A percentile compares a stretch with the other conserved stretches of the same genome.
Conservation (phyloP, 2,113 vertebrate species). For the Paraplagusia blochii region DNA sequence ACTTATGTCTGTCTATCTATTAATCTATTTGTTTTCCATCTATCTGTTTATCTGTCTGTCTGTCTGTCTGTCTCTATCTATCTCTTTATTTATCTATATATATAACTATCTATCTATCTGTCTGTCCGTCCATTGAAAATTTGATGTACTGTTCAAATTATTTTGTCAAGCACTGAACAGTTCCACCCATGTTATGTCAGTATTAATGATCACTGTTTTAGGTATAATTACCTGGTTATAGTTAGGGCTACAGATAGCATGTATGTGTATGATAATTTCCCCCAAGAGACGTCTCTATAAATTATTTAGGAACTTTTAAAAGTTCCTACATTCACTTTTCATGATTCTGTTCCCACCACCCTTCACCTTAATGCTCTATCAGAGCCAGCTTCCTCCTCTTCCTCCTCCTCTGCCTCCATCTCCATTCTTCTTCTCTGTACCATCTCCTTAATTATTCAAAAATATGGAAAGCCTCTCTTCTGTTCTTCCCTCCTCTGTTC, state of each 20-base stretch:
- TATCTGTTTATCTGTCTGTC: too few relatives aligned
- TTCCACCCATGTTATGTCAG: not conserved
- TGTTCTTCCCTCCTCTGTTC: not conserved
- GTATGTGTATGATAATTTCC: conserved; percentile 1
- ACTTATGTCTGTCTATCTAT: not conserved
- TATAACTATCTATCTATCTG: too few relatives aligned
- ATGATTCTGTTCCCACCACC: conserved; percentile 7
- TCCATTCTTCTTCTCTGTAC: not conserved
- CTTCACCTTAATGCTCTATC: conserved; percentile 11
- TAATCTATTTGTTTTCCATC: too few relatives aligned
- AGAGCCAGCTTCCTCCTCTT: conserved; percentile 2
- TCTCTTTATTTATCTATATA: too few relatives aligned
- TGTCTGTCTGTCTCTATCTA: too few relatives aligned
- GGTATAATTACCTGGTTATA: not conserved
- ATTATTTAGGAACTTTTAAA: conserved; percentile 46
- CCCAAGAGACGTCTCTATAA: conserved; percentile 19
- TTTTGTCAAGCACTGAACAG: too few relatives aligned
- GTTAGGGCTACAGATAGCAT: not conserved
- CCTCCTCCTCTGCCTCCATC: not conserved
- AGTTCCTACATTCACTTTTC: conserved; percentile 26
- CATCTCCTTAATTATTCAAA: not conserved
- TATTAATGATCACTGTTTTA: not conserved
- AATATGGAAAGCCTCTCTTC: not conserved
- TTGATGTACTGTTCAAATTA: too few relatives aligned
- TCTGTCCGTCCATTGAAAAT: too few relatives aligned